Evolutionary conservation across 1,140 invertebrate genomes (phyloP), one percentile per base, ranked within the genome.

Genomic region (Samia ricini): DNA sequence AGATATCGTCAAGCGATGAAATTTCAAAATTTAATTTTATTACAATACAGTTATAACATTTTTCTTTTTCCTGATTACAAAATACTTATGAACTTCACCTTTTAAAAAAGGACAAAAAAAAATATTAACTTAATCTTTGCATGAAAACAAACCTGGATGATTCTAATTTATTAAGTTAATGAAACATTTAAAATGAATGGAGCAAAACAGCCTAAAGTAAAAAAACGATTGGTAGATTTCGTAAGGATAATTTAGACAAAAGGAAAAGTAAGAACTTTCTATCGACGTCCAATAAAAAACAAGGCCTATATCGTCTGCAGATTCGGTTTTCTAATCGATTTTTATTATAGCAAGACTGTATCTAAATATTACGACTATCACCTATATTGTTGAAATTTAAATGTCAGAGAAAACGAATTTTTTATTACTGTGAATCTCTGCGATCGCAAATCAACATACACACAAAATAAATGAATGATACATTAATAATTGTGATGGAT

Each of bases 391-490:
- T 58, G 21, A 54, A 63, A 63, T 50, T 63, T 52, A 58, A 63
- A 63, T 58, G 48, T 36, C 56, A 58, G 56, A 63, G 61, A 58
- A 63, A 63, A 52, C 61, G 61, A 55, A 57, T 63, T 57, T n/a
- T 61, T 54, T 42, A 42, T 42, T 42, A 42, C 33, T 8, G 12
- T 42, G 4, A 12, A 42, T 15, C 3, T 42, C n/a, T 15, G 12
- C 33, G 10, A 15, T 42, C 33, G 33, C 33, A 42, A 3, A 42
- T 7, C n/a, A 42, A 42, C 10, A 42, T 42, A 12, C 12, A 42
- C n/a, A 42, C 33, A 42, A 15, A 42, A 8, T 42, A n/a, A n/a
- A n/a, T n/a, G n/a, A n/a, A n/a, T n/a, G n/a, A n/a, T n/a, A n/a
- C n/a, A n/a, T n/a, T n/a, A n/a, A n/a, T n/a, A n/a, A n/a, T n/a